Evolutionary conservation across 1,140 invertebrate species (phyloP).

Genomic region (Panagrolaimus sp.): DNA sequence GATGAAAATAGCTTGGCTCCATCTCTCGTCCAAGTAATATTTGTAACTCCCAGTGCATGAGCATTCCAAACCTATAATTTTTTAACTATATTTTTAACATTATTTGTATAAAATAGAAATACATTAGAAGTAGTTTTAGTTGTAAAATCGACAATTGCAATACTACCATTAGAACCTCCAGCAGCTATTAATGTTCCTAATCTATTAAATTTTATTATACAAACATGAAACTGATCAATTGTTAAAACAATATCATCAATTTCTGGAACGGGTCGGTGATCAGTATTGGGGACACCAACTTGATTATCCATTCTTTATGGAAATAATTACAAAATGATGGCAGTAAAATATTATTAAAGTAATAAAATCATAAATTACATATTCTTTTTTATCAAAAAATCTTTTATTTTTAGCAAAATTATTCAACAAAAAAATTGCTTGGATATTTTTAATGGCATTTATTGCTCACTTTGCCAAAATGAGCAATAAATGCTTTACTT

Average conservation of each 20-base stretch:
- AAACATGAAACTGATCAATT: background rate
- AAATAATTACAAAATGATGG: too few species aligned
- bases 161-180: background rate
- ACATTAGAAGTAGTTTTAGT: background rate
- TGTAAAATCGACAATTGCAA: background rate
- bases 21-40: background rate
- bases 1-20: background rate
- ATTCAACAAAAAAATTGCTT: too few species aligned
- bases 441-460: too few species aligned
- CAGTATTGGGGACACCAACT: background rate
- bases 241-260: background rate
- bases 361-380: too few species aligned
- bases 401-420: too few species aligned
- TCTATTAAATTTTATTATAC: background rate
- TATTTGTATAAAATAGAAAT: background rate
- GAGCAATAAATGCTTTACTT: too few species aligned
- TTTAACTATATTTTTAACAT: background rate
- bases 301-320: background rate
- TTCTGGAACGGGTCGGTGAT: background rate
- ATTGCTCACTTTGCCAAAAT: too few species aligned
- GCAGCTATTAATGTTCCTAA: background rate
- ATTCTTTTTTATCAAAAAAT: too few species aligned
- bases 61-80: constrained; percentile 7
- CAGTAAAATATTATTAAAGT: too few species aligned
- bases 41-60: background rate